phyloP scores from a whole-genome alignment of 2,797 vertebrate genomes.

The Characodon lateralis region DNA sequence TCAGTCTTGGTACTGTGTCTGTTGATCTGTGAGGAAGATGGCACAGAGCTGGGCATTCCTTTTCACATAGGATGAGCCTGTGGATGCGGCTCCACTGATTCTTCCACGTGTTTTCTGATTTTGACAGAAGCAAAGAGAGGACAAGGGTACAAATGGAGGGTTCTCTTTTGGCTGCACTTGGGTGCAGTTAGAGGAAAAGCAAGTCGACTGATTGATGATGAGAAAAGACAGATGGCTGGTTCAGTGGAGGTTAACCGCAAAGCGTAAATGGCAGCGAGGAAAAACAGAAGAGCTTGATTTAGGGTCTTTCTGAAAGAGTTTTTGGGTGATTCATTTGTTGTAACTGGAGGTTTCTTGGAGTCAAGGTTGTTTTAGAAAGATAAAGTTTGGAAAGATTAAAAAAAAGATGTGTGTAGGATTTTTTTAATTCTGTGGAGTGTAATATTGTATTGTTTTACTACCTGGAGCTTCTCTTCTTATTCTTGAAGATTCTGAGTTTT shows the following conservation, averaged over 20 bases:
- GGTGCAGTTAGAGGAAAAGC: conserved; percentile 56
- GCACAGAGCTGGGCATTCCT: conserved; percentile 53
- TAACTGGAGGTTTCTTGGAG: background rate
- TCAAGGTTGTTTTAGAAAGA: background rate
- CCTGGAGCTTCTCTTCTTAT: background rate
- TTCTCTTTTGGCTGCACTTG: conserved; percentile 52
- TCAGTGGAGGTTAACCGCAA: conserved; percentile 73
- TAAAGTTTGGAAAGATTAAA: background rate
- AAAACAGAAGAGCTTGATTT: conserved; percentile 40
- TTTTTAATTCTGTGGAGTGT: background rate
- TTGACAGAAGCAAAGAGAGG: conserved; percentile 52
- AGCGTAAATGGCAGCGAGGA: conserved; percentile 61
- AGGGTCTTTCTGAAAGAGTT: conserved; percentile 28
- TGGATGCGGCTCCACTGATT: conserved; percentile 8
- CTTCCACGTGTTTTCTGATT: conserved; percentile 64
- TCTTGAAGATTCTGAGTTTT: background rate
- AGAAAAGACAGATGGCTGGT: conserved; percentile 78
- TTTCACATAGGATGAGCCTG: conserved; percentile 20
- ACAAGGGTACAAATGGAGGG: conserved; percentile 18
- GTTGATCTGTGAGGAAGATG: conserved; percentile 52
- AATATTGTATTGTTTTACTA: background rate
- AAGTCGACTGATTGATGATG: conserved; percentile 67
- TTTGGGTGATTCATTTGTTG: conserved; percentile 18
- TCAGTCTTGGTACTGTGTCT: conserved; percentile 39
- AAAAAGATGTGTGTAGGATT: conserved; percentile 2